Conservation (phyloP, 2,888 invertebrate genomes). For the Scaptomyza polygonia region DNA sequence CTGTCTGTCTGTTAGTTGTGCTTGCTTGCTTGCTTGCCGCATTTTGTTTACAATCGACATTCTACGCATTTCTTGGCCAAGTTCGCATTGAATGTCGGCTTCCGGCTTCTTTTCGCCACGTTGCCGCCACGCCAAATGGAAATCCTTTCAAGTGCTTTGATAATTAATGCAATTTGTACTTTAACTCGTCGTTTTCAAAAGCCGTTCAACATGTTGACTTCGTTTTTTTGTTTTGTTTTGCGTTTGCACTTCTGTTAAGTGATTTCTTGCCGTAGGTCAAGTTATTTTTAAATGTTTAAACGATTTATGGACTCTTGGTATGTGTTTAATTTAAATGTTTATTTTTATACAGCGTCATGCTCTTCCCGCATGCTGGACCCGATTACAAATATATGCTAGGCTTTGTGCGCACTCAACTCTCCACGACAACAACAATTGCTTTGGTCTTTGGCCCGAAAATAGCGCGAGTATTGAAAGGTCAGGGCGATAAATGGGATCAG, state of each 20-base stretch:
- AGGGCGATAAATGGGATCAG: slow-evolving; percentile 96
- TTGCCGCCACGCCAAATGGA: slow-evolving; percentile 43
- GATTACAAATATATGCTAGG: slow-evolving; percentile 96
- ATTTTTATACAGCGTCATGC: slow-evolving; percentile 88
- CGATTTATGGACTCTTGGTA: neutral
- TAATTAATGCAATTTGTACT: slow-evolving; percentile 76
- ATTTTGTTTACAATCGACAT: slow-evolving; percentile 65
- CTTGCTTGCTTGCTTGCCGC: slow-evolving; percentile 26
- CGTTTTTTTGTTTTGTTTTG: neutral
- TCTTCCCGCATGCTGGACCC: slow-evolving; percentile 94
- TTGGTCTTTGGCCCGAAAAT: slow-evolving; percentile 87
- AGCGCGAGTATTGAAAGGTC: slow-evolving; percentile 91
- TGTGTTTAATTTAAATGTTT: neutral
- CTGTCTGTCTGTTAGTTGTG: slow-evolving; percentile 7
- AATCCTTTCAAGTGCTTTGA: slow-evolving; percentile 69
- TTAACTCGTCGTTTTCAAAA: slow-evolving; percentile 26
- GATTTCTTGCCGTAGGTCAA: slow-evolving; percentile 23
- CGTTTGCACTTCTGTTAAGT: neutral
- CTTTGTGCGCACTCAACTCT: slow-evolving; percentile 95
- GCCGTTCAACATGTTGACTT: slow-evolving; percentile 46
- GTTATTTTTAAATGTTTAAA: neutral
- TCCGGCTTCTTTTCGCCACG: slow-evolving; percentile 16
- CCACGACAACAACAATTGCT: slow-evolving; percentile 90
- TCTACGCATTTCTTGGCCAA: slow-evolving; percentile 49
- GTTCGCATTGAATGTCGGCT: slow-evolving; percentile 36